These are phyloP conservation scores for Dascillus cervinus DNA, from an alignment of 2,888 invertebrate species.

Conservation along the genomic window DNA sequence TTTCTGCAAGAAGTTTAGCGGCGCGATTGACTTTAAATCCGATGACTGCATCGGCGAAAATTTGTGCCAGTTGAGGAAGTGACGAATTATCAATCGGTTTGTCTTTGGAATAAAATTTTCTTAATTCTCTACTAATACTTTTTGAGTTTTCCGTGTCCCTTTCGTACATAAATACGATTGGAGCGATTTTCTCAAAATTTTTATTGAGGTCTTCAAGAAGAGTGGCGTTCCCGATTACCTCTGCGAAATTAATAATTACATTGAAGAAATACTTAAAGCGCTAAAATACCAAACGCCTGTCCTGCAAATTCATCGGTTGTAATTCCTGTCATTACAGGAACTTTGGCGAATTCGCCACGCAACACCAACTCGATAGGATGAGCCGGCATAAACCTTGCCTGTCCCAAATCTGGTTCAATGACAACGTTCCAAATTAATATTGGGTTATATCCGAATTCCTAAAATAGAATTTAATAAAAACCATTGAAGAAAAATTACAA, in stretches of 20 bases:
- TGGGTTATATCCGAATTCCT: constrained; percentile 49
- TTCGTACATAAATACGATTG: constrained; percentile 57
- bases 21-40: constrained; percentile 54
- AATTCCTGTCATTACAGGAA: constrained; percentile 57
- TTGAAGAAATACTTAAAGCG: too few relatives aligned
- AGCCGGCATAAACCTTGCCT: constrained; percentile 53
- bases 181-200: constrained; percentile 56
- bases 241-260: constrained; percentile 34
- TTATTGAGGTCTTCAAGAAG: constrained; percentile 47
- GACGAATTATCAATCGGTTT: constrained; percentile 36
- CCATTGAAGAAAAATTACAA: too few relatives aligned
- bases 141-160: constrained; percentile 47
- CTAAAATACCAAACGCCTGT: constrained; percentile 52
- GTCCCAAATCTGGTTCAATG: constrained; percentile 56
- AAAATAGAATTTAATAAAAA: constrained; percentile 4
- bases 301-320: constrained; percentile 59
- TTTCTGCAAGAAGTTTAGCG: constrained; percentile 50
- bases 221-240: constrained; percentile 47
- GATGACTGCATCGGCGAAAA: constrained; percentile 53
- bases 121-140: constrained; percentile 46
- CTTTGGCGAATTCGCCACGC: constrained; percentile 48
- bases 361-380: constrained; percentile 51
- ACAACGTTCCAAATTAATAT: constrained; percentile 51
- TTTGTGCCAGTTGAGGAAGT: constrained; percentile 40
- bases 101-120: constrained; percentile 44